Conservation (phyloP, 1,140 invertebrate genomes). For the Adelges cooleyi region DNA sequence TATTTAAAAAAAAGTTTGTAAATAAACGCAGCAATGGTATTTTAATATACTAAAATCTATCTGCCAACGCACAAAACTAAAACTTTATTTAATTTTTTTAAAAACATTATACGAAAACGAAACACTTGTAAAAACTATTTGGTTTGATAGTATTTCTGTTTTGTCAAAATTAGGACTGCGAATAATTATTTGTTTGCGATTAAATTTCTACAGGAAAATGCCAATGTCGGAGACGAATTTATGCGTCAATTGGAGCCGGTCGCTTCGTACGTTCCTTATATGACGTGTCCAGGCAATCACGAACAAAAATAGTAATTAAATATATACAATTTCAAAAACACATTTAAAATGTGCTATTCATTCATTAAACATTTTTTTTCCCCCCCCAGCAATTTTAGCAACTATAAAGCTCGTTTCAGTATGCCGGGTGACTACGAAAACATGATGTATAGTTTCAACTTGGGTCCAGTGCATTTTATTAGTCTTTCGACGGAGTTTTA, state of each 20-base stretch:
- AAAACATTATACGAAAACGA: too few relatives aligned
- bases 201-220: slow-evolving; percentile 26
- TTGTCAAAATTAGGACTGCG: background rate
- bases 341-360: too few relatives aligned
- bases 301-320: slow-evolving; percentile 74
- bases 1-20: too few relatives aligned
- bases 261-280: slow-evolving; percentile 79
- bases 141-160: background rate
- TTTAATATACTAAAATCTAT: too few relatives aligned
- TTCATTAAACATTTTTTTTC: slow-evolving; percentile 28
- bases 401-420: slow-evolving; percentile 71
- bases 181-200: background rate
- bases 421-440: slow-evolving; percentile 71
- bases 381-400: slow-evolving; percentile 70
- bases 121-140: too few relatives aligned
- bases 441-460: slow-evolving; percentile 78
- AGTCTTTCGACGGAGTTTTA: slow-evolving; percentile 90
- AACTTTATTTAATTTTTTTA: too few relatives aligned
- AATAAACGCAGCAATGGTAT: too few relatives aligned
- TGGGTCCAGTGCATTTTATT: slow-evolving; percentile 86
- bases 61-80: too few relatives aligned
- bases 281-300: slow-evolving; percentile 85
- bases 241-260: slow-evolving; percentile 80
- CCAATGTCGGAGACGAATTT: slow-evolving; percentile 63
- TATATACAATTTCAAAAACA: too few relatives aligned